Conservation (phyloP, 2,888 invertebrate genomes). For the Argyresthia goedartella region DNA sequence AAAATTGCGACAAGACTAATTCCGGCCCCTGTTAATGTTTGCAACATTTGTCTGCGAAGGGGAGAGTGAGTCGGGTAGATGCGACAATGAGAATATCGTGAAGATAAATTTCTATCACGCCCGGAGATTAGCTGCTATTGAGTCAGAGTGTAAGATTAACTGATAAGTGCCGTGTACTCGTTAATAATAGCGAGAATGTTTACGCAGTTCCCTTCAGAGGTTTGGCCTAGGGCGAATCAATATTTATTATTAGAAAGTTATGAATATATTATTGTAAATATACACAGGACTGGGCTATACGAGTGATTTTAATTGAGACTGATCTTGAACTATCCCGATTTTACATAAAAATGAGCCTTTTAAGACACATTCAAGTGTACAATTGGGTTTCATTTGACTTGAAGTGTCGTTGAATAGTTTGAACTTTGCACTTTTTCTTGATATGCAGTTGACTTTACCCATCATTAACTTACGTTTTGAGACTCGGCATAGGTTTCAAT, state of each 20-base stretch:
- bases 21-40: constrained; percentile 27
- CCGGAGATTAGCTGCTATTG: constrained; percentile 61
- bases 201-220: constrained; percentile 18
- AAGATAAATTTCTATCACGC: constrained; percentile 66
- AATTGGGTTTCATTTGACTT: too few species aligned
- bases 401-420: too few species aligned
- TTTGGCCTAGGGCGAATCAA: constrained; percentile 25
- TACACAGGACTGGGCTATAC: too few species aligned
- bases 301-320: too few species aligned
- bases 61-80: constrained; percentile 30
- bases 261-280: neutral
- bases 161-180: constrained; percentile 59
- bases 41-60: constrained; percentile 28
- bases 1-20: constrained; percentile 21
- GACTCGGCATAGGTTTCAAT: too few species aligned
- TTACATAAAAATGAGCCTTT: too few species aligned
- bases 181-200: constrained; percentile 62
- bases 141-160: constrained; percentile 63
- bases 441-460: too few species aligned
- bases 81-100: constrained; percentile 47
- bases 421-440: neutral
- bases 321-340: too few species aligned
- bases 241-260: constrained; percentile 25
- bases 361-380: too few species aligned
- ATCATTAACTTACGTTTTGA: too few species aligned